Base-by-base conservation (phyloP, 2,888 invertebrate genomes). In the Troglohyphantes excavatus region DNA sequence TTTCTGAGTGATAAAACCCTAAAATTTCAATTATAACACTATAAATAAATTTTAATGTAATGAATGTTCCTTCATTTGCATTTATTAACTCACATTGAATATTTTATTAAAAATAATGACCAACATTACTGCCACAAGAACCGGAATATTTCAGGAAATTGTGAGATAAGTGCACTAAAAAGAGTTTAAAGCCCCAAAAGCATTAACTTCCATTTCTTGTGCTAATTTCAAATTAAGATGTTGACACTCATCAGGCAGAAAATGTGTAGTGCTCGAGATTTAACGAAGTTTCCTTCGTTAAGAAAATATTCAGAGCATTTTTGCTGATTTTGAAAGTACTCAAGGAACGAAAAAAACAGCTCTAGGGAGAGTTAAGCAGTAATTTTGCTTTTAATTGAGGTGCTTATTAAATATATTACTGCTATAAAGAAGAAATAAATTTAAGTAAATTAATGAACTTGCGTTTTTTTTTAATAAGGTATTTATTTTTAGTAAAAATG, bases 201-300 rank as follows among this genome's bases (percentile, higher is more conserved):
- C 39, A 70, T 70, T 70, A 70, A 33, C 72, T 33, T 72, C 72
- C 43, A 46, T 72, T 26, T 46, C 46, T 46, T 27, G 27, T 23
- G 43, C n/a, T 72, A 46, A 72, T 72, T 46, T 72, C 46, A 72
- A 72, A 72, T 72, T 72, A 72, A 72, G 72, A 46, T 72, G 72
- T 72, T 70, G 68, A 70, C 68, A 70, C 21, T 29, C 9, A 70
- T 70, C 29, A 70, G 21, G 72, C 33, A 46, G 72, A 46, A 72
- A 72, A 72, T 46, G 26, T 46, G 46, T 46, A 39, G 5, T 26
- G 26, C 46, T 27, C 23, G 2, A 72, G 43, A 46, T 53, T 72
- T 72, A 72, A 72, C 46, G 72, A 72, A 72, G 46, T 46, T 46
- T 43, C 23, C 46, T 53, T 72, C 72, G 26, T 72, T 53, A 27